These are phyloP conservation scores for Metridium senile DNA, from an alignment of 92 coral and sea anemone species.

Conservation along the genomic window DNA sequence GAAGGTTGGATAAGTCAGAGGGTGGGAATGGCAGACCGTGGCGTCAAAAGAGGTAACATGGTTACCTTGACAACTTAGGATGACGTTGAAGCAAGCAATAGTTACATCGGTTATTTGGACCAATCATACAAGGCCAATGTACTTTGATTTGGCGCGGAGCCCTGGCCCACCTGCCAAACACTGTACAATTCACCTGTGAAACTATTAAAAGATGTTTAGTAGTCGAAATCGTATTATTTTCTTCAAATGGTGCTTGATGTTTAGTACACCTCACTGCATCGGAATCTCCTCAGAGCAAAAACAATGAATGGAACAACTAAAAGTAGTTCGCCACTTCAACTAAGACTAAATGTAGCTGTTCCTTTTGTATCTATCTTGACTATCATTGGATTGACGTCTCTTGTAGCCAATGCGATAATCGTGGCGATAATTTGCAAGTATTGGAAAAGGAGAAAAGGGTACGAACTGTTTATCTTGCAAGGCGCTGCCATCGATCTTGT, in stretches of 20 bases:
- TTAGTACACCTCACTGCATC: slow-evolving; percentile 13
- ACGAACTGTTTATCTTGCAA: slow-evolving; percentile 72
- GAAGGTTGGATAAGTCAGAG: slow-evolving; percentile 26
- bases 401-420: slow-evolving; percentile 66
- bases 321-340: slow-evolving; percentile 45
- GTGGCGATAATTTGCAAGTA: slow-evolving; percentile 65
- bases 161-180: slow-evolving; percentile 32
- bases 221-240: slow-evolving; percentile 14
- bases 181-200: slow-evolving; percentile 31
- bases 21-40: slow-evolving; percentile 14
- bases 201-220: slow-evolving; percentile 36
- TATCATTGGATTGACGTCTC: slow-evolving; percentile 72
- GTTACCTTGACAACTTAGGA: slow-evolving; percentile 14
- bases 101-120: not conserved
- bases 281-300: not conserved
- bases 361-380: slow-evolving; percentile 78
- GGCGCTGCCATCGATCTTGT: slow-evolving; percentile 65
- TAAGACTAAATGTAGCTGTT: slow-evolving; percentile 60
- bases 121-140: slow-evolving; percentile 8
- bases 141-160: slow-evolving; percentile 57
- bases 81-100: slow-evolving; percentile 25
- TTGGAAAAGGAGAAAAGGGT: slow-evolving; percentile 43
- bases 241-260: slow-evolving; percentile 14
- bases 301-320: slow-evolving; percentile 19
- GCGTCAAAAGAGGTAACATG: slow-evolving; percentile 4